Base-by-base conservation (phyloP, 2,797 vertebrate species). In the Cephalopachus bancanus region DNA sequence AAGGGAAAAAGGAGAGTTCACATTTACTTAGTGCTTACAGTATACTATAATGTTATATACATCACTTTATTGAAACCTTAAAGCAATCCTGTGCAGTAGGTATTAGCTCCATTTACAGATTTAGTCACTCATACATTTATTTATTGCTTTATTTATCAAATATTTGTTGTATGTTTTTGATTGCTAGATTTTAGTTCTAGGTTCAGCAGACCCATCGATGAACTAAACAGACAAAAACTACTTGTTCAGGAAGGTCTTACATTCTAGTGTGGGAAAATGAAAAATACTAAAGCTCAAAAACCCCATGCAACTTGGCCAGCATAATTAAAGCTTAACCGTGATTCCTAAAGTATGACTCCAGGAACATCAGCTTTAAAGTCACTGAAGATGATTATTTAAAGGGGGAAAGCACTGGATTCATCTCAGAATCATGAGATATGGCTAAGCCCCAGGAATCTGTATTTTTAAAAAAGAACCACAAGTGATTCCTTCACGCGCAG, bases 191-290 rank as follows among this genome's bases (percentile, higher is more conserved):
- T 76, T 74, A 20, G 8, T 57, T 84, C 17, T 81, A 80, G 10
- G 10, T 3, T 75, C 64, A 44, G 10, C 8, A 69, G 26, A 33
- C 30, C 9, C 7, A 57, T 65, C 16, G 57, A 30, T 65, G 53
- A 74, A 74, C 59, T 49, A 60, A 86, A 89, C 4, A 74, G 65
- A 44, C 49, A 81, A 91, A 93, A 96, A 53, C 24, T 62, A 87
- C 37, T 65, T 33, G 44, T 33, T 15, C 30, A 14, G 24, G 20
- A 5, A n/a, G n/a, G 28, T 57, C 14, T 83, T 53, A 67, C 17
- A 90, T 69, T 96, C 28, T 57, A 87, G 3, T 33, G 44, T 22
- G 49, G 19, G 74, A 78, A 78, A 92, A 72, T 51, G n/a, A 83
- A 14, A 37, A 60, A 51, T 5, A 75, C 0, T 26, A 26, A 88